These are phyloP conservation scores for Apocheima hispidaria DNA, from an alignment of 2,888 invertebrate genomes.

Conservation along the genomic window DNA sequence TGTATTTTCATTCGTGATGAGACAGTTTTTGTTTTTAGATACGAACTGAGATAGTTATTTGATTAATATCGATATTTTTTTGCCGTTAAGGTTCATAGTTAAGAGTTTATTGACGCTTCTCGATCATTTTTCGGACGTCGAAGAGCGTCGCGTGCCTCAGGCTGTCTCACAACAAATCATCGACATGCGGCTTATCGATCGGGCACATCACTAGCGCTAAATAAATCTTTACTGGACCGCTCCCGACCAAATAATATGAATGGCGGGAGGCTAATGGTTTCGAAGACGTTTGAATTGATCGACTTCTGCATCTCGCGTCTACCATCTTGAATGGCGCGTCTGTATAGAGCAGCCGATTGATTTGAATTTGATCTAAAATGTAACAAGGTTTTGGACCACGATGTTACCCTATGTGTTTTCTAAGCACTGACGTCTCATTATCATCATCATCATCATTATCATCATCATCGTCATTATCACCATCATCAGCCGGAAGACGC, in stretches of 20 bases:
- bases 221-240: conserved; percentile 72
- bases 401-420: too few species aligned
- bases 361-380: conserved; percentile 55
- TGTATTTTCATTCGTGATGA: conserved; percentile 69
- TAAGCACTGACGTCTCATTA: too few species aligned
- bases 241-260: conserved; percentile 75
- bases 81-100: conserved; percentile 39
- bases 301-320: conserved; percentile 60
- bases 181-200: conserved; percentile 74
- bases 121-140: conserved; percentile 52
- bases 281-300: conserved; percentile 74
- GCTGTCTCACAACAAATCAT: conserved; percentile 73
- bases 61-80: conserved; percentile 41
- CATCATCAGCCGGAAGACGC: too few species aligned
- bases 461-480: too few species aligned
- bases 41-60: conserved; percentile 53
- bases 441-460: too few species aligned
- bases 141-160: conserved; percentile 68
- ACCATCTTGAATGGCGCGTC: conserved; percentile 55
- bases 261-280: conserved; percentile 75
- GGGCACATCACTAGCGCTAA: conserved; percentile 77
- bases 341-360: conserved; percentile 50
- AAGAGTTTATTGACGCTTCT: conserved; percentile 45
- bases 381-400: not conserved
- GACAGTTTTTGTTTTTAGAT: conserved; percentile 64